Conservation (phyloP, 2,888 invertebrate genomes). For the Gastracanthus pulcherrimus region DNA sequence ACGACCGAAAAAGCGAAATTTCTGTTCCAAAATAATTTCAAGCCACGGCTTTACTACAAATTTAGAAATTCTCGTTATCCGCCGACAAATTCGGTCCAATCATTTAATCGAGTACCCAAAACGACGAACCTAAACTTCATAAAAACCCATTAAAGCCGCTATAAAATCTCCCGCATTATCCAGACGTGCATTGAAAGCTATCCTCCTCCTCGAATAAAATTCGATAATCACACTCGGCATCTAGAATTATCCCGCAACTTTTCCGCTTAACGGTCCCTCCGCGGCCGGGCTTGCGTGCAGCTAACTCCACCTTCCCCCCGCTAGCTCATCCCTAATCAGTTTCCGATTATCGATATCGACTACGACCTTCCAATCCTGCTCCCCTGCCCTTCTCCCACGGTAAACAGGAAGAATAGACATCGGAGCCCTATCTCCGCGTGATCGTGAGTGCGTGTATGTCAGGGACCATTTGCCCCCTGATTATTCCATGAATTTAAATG, state of each 20-base stretch:
- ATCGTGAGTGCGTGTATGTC: conserved; percentile 18
- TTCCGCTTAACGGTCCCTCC: conserved; percentile 30
- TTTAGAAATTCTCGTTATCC: neutral
- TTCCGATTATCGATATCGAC: conserved; percentile 54
- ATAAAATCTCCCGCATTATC: neutral
- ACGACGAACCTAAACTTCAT: neutral
- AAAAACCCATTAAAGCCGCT: conserved; percentile 1
- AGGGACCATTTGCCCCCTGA: conserved; percentile 58
- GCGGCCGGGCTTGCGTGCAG: too few relatives aligned
- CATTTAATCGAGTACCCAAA: neutral
- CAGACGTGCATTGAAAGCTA: neutral
- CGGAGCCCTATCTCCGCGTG: neutral
- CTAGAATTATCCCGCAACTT: conserved; percentile 50
- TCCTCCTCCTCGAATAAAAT: conserved; percentile 33
- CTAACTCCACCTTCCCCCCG: neutral
- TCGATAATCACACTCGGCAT: conserved; percentile 42
- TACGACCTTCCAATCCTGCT: neutral
- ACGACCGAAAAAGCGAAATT: too few relatives aligned
- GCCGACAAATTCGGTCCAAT: neutral
- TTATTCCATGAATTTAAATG: conserved; percentile 77
- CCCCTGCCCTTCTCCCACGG: neutral
- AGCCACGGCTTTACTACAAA: too few relatives aligned
- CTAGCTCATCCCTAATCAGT: conserved; percentile 25
- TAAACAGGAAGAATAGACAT: conserved; percentile 22
- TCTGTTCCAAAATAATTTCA: too few relatives aligned